Conservation (phyloP, 2,888 invertebrate species). For the Adela reaumurella region DNA sequence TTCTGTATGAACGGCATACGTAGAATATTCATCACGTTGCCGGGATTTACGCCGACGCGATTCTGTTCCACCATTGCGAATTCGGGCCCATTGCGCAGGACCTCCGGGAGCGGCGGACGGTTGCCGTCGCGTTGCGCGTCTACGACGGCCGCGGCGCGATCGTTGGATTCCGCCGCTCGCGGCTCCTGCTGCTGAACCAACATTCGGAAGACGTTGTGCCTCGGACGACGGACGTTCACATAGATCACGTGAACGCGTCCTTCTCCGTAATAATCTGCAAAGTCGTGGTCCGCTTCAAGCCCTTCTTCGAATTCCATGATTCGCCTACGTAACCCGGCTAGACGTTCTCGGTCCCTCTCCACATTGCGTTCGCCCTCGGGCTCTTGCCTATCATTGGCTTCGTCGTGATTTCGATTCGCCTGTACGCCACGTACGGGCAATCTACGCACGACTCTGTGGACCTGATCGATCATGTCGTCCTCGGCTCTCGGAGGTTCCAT, state of each 20-base stretch:
- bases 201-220: conserved; percentile 18
- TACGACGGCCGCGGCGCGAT: not conserved
- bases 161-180: not conserved
- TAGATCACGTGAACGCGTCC: conserved; percentile 20
- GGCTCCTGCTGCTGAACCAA: conserved; percentile 7
- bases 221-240: conserved; percentile 18
- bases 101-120: not conserved
- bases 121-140: not conserved
- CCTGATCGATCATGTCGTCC: too few species aligned
- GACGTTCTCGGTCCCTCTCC: not conserved
- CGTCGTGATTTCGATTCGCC: conserved; percentile 6
- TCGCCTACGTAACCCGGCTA: not conserved
- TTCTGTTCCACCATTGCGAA: not conserved
- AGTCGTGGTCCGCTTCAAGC: not conserved
- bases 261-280: conserved; percentile 1
- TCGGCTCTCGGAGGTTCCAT: too few species aligned
- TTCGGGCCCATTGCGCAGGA: not conserved
- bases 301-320: too few species aligned
- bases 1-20: conserved; percentile 2
- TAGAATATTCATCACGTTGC: not conserved
- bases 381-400: conserved; percentile 6
- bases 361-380: not conserved
- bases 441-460: too few species aligned
- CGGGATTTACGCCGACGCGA: not conserved
- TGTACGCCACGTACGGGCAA: too few species aligned